Conservation (phyloP, 2,797 vertebrate genomes). For the Pangasius krempfi region DNA sequence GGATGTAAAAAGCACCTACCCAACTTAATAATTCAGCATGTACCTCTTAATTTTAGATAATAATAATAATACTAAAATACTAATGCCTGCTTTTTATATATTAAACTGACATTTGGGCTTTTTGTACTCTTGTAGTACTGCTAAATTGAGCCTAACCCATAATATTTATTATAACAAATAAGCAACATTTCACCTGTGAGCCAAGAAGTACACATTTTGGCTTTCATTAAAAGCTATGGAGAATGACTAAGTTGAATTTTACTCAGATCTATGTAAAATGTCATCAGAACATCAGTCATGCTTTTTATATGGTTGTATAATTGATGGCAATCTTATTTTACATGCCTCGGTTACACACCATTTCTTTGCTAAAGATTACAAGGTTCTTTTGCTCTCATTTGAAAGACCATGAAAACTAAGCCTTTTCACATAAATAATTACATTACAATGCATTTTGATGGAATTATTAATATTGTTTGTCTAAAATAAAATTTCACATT, state of each 20-base stretch:
- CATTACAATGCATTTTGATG: conserved; percentile 44
- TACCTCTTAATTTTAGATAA: conserved; percentile 19
- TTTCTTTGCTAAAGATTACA: background rate
- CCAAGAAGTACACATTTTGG: conserved; percentile 65
- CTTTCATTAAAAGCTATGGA: conserved; percentile 29
- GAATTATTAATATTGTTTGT: conserved; percentile 42
- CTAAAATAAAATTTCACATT: conserved; percentile 46
- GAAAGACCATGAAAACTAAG: background rate
- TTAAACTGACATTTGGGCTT: conserved; percentile 37
- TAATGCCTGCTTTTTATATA: conserved; percentile 47
- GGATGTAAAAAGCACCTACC: conserved; percentile 37
- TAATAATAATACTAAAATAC: background rate
- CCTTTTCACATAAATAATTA: background rate
- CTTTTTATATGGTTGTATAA: conserved; percentile 25
- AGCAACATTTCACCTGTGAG: conserved; percentile 56
- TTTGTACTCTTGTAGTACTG: conserved; percentile 46
- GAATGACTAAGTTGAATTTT: conserved; percentile 16
- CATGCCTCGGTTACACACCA: conserved; percentile 52
- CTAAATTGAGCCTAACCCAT: background rate
- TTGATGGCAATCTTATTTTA: conserved; percentile 38
- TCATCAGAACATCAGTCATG: conserved; percentile 20
- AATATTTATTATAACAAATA: background rate
- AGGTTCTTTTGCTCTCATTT: conserved; percentile 24
- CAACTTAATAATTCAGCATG: conserved; percentile 38
- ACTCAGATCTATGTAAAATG: conserved; percentile 7